These are phyloP conservation scores for Gnathonemus longibarbis DNA, from an alignment of 2,113 vertebrate genomes.

Conservation along the genomic window DNA sequence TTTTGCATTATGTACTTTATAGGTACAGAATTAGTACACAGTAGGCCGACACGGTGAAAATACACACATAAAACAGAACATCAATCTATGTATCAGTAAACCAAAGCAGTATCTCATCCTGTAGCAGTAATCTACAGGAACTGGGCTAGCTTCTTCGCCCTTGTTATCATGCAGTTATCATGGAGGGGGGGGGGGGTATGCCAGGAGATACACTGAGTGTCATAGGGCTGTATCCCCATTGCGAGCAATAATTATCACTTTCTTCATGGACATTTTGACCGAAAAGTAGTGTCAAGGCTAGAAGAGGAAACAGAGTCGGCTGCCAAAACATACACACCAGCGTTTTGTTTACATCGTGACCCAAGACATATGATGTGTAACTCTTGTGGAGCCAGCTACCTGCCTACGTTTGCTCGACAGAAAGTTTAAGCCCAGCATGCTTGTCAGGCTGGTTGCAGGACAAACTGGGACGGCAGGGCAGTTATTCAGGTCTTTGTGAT, in stretches of 20 bases:
- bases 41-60: not conserved
- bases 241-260: not conserved
- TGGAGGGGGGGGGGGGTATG: constrained; percentile 18
- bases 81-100: not conserved
- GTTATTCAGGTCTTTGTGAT: not conserved
- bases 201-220: constrained; percentile 21
- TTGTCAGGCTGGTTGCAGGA: not conserved
- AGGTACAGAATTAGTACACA: not conserved
- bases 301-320: not conserved
- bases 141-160: constrained; percentile 33
- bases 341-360: not conserved
- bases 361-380: not conserved
- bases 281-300: not conserved
- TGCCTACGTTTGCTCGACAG: not conserved
- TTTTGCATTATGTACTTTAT: not conserved
- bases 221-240: constrained; percentile 10
- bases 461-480: not conserved
- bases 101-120: not conserved
- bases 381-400: not conserved
- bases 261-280: not conserved
- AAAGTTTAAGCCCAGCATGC: not conserved
- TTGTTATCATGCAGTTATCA: constrained; percentile 18
- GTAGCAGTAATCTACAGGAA: constrained; percentile 14
- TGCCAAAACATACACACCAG: not conserved
- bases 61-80: not conserved